A percentile compares a stretch with the other conserved stretches of the same genome.
phyloP scores from a whole-genome alignment of 2,888 invertebrate genomes.

The Lottia gigantea region DNA sequence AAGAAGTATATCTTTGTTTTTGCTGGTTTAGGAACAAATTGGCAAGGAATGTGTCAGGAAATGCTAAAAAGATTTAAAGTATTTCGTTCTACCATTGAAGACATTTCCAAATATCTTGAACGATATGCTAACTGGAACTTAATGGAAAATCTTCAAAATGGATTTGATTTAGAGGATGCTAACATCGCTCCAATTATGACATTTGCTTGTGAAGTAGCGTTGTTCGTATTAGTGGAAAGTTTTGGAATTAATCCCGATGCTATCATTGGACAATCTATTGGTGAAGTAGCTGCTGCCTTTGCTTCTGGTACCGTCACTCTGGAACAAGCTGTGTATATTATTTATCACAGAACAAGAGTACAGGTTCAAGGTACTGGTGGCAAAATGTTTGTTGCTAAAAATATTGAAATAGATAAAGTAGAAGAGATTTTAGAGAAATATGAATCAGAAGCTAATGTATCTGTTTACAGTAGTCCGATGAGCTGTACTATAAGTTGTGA shows the following conservation, averaged over 20 bases:
- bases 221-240: slow-evolving; percentile 34
- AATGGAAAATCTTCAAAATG: slow-evolving; percentile 22
- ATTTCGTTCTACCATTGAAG: slow-evolving; percentile 31
- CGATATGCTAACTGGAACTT: slow-evolving; percentile 27
- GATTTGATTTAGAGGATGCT: slow-evolving; percentile 34
- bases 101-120: slow-evolving; percentile 28
- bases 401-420: slow-evolving; percentile 27
- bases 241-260: slow-evolving; percentile 36
- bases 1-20: slow-evolving; percentile 40
- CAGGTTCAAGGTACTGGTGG: slow-evolving; percentile 33
- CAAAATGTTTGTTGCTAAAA: slow-evolving; percentile 40
- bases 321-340: slow-evolving; percentile 39
- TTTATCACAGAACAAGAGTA: slow-evolving; percentile 35
- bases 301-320: slow-evolving; percentile 35
- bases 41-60: slow-evolving; percentile 44
- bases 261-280: slow-evolving; percentile 49
- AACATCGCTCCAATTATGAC: slow-evolving; percentile 38
- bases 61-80: slow-evolving; percentile 24
- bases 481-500: slow-evolving; percentile 42
- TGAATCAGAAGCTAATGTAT: slow-evolving; percentile 26
- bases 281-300: slow-evolving; percentile 49
- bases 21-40: slow-evolving; percentile 44
- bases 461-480: slow-evolving; percentile 35
- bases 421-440: slow-evolving; percentile 22
- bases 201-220: slow-evolving; percentile 43